Conservation (phyloP, 2,888 invertebrate genomes). For the Embidobia sp. region DNA sequence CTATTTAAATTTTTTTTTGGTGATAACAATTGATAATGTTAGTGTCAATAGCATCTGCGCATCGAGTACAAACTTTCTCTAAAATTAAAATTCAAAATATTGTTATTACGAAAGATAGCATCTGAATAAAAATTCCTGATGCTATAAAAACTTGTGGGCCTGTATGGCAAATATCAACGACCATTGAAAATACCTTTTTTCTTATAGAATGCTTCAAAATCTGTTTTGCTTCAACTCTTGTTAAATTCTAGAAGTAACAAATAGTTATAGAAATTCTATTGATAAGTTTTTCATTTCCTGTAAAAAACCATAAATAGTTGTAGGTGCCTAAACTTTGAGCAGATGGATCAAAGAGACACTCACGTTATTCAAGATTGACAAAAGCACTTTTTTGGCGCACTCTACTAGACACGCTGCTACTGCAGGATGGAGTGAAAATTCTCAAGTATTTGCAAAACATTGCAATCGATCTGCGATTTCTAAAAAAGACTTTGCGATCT, state of each 20-base stretch:
- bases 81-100: slow-evolving; percentile 3
- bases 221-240: not conserved
- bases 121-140: slow-evolving; percentile 2
- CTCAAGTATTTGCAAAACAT: not conserved
- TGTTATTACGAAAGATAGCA: not conserved
- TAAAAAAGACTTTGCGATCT: not conserved
- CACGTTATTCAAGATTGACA: not conserved
- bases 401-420: not conserved
- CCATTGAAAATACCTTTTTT: not conserved
- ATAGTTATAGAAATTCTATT: not conserved
- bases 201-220: not conserved
- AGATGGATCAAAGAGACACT: slow-evolving; percentile 6
- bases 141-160: not conserved
- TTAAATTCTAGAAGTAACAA: not conserved
- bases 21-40: slow-evolving; percentile 7
- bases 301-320: slow-evolving; percentile 3
- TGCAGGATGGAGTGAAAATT: not conserved
- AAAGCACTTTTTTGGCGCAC: not conserved
- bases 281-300: slow-evolving; percentile 2
- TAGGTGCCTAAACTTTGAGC: slow-evolving; percentile 2
- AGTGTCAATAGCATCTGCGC: not conserved
- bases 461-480: not conserved
- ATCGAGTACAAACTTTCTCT: slow-evolving; percentile 2
- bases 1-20: no score
- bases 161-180: not conserved